These are phyloP conservation scores for Chionis minor DNA, from an alignment of 2,113 vertebrate genomes.

Conservation along the genomic window DNA sequence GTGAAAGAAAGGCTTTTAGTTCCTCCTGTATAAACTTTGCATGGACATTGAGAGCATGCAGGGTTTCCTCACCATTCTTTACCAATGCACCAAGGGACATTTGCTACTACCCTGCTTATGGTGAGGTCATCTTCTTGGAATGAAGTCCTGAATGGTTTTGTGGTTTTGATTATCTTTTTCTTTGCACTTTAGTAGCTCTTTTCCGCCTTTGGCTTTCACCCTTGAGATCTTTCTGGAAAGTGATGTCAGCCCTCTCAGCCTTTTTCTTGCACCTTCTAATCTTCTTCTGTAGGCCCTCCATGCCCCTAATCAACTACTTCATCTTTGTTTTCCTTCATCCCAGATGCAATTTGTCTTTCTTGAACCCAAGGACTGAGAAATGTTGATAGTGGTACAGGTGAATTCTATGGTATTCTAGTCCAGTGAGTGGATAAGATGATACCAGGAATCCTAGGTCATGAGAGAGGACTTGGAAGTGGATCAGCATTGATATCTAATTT, in stretches of 20 bases:
- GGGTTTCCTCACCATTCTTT: neutral
- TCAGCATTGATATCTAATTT: neutral
- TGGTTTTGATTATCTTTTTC: neutral
- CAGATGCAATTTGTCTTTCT: neutral
- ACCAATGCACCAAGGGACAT: neutral
- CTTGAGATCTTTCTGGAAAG: neutral
- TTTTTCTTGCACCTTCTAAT: neutral
- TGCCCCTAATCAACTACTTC: neutral
- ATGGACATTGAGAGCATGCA: neutral
- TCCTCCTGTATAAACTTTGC: neutral
- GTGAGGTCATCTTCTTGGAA: neutral
- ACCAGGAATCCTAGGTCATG: neutral
- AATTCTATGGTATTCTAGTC: neutral
- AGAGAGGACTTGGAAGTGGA: neutral
- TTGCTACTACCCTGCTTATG: neutral
- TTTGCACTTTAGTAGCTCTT: neutral
- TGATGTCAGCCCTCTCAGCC: neutral
- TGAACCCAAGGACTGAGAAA: neutral
- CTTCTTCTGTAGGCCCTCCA: neutral
- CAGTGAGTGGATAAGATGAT: neutral
- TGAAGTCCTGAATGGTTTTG: neutral
- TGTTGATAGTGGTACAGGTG: neutral
- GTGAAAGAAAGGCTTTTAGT: neutral
- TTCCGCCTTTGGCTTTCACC: neutral
- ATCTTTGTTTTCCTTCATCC: neutral